These are phyloP conservation scores for Polypedilum vanderplanki DNA, from an alignment of 1,140 invertebrate genomes.

Conservation along the genomic window DNA sequence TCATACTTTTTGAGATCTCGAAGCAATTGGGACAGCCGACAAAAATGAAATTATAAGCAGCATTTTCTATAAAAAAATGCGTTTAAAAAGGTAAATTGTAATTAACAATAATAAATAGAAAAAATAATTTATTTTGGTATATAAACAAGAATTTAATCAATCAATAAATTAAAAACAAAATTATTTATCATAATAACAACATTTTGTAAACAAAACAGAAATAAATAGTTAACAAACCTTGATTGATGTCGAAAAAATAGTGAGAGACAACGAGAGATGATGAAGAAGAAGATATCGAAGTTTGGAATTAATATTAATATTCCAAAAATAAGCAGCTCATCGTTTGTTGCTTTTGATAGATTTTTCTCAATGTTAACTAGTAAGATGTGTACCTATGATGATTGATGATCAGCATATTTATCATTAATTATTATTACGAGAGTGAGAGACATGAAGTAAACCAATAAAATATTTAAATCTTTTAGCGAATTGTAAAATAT, in stretches of 20 bases:
- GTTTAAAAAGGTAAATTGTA: too few species aligned
- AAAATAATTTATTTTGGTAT: too few species aligned
- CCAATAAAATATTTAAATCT: not conserved
- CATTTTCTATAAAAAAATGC: too few species aligned
- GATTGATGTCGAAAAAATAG: not conserved
- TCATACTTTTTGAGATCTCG: too few species aligned
- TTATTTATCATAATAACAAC: too few species aligned
- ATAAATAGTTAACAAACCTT: not conserved
- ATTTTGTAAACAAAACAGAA: not conserved
- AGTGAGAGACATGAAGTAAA: not conserved
- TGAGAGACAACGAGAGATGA: not conserved
- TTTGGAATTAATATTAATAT: constrained; percentile 2
- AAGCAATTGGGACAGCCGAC: too few species aligned
- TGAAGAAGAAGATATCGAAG: not conserved
- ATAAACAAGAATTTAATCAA: too few species aligned
- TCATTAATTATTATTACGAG: constrained; percentile 23
- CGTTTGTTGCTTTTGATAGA: not conserved
- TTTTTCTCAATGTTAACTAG: constrained; percentile 13
- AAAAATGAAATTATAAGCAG: too few species aligned
- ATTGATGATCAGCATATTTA: constrained; percentile 25
- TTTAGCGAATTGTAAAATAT: constrained; percentile 26
- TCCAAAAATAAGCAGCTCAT: constrained; percentile 18
- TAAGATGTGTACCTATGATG: not conserved
- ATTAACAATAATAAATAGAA: too few species aligned
- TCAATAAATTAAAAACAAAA: too few species aligned